Conservation (phyloP, 2,113 vertebrate genomes). For the Laticauda colubrina region DNA sequence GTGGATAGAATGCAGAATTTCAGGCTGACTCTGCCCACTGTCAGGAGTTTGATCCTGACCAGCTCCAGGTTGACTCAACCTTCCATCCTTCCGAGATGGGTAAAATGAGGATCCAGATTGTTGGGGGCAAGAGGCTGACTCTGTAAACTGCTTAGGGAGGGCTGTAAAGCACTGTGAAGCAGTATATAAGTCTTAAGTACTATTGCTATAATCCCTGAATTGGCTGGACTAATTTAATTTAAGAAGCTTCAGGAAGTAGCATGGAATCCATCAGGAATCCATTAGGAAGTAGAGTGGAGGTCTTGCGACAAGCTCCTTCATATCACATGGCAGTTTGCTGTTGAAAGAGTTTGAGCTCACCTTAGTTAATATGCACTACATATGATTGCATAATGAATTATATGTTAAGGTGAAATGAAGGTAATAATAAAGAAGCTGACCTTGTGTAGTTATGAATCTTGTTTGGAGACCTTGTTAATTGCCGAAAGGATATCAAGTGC, state of each 20-base stretch:
- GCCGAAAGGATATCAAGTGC: not conserved
- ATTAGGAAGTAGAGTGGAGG: not conserved
- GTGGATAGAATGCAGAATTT: too few species aligned
- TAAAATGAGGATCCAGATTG: too few species aligned
- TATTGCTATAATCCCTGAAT: not conserved
- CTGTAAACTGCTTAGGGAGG: too few species aligned
- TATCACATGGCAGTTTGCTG: not conserved
- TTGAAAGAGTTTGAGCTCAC: not conserved
- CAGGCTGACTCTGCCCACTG: too few species aligned
- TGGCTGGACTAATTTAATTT: not conserved
- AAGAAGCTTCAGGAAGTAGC: not conserved
- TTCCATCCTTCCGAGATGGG: too few species aligned
- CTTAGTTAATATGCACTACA: not conserved
- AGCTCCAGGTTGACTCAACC: too few species aligned
- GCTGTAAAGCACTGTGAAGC: too few species aligned
- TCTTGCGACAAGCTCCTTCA: not conserved
- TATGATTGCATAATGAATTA: not conserved
- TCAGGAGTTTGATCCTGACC: too few species aligned
- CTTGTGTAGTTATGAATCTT: not conserved
- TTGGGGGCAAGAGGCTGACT: too few species aligned
- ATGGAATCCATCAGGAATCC: not conserved
- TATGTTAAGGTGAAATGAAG: not conserved
- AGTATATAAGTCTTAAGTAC: too few species aligned
- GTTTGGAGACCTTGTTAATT: not conserved
- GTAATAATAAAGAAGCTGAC: not conserved